Conservation (phyloP, 2,888 invertebrate genomes). For the Machimus atricapillus region DNA sequence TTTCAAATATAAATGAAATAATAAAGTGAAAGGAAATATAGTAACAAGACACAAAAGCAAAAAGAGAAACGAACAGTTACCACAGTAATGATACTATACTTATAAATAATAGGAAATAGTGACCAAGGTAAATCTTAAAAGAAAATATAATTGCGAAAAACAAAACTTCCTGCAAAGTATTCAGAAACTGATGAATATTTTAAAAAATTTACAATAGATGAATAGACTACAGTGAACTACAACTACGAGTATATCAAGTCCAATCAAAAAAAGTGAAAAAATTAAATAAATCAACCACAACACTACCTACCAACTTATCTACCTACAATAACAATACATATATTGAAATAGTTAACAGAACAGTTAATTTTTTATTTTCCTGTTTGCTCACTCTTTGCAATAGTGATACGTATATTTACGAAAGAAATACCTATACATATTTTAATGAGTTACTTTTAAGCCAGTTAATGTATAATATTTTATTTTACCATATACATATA, state of each 20-base stretch:
- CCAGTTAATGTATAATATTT: slow-evolving; percentile 30
- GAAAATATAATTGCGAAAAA: not conserved
- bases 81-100: slow-evolving; percentile 8
- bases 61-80: slow-evolving; percentile 21
- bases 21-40: not conserved
- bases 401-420: slow-evolving; percentile 31
- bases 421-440: slow-evolving; percentile 34
- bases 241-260: slow-evolving; percentile 15
- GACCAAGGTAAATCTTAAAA: not conserved
- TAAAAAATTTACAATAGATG: not conserved
- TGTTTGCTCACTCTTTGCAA: slow-evolving; percentile 38
- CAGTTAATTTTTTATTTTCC: slow-evolving; percentile 14
- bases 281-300: not conserved
- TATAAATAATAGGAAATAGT: not conserved
- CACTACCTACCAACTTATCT: not conserved
- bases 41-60: not conserved
- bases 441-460: slow-evolving; percentile 37
- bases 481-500: slow-evolving; percentile 30
- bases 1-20: not conserved
- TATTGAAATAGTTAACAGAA: slow-evolving; percentile 29
- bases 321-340: slow-evolving; percentile 16
- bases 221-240: not conserved
- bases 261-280: not conserved
- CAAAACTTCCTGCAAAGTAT: slow-evolving; percentile 4
- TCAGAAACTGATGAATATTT: not conserved